phyloP scores from a whole-genome alignment of 92 coral and sea anemone species.

The Bergia sp. region DNA sequence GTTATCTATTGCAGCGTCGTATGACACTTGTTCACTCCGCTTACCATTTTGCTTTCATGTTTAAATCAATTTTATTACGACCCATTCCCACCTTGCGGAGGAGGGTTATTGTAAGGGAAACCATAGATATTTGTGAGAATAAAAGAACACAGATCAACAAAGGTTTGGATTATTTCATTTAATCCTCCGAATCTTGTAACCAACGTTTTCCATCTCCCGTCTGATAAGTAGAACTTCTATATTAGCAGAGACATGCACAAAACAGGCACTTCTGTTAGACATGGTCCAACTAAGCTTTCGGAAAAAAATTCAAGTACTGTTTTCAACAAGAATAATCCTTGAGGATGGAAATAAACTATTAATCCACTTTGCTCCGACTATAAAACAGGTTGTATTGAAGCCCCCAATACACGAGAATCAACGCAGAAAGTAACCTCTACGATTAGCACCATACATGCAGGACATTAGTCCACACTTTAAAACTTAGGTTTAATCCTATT shows the following conservation, averaged over 20 bases:
- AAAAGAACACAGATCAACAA: neutral
- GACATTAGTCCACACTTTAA: too few relatives aligned
- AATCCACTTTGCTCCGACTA: conserved; percentile 47
- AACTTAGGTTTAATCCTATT: too few relatives aligned
- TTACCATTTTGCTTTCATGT: neutral
- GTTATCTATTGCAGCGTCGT: neutral
- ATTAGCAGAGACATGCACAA: neutral
- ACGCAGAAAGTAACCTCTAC: neutral
- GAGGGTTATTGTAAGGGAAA: neutral
- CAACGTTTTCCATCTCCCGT: neutral
- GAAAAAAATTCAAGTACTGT: neutral
- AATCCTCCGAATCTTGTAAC: too few relatives aligned
- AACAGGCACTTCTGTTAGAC: neutral
- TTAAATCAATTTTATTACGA: too few relatives aligned
- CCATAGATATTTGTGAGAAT: neutral
- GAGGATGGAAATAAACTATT: neutral
- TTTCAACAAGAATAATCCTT: neutral
- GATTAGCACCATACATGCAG: neutral
- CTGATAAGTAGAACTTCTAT: too few relatives aligned
- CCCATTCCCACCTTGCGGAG: neutral
- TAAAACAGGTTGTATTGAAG: neutral
- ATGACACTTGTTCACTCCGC: neutral
- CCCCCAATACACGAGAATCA: neutral
- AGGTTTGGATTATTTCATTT: neutral
- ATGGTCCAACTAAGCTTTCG: neutral